These are phyloP conservation scores for Galerucella nymphaeae DNA, from an alignment of 2,888 invertebrate species.

Conservation along the genomic window DNA sequence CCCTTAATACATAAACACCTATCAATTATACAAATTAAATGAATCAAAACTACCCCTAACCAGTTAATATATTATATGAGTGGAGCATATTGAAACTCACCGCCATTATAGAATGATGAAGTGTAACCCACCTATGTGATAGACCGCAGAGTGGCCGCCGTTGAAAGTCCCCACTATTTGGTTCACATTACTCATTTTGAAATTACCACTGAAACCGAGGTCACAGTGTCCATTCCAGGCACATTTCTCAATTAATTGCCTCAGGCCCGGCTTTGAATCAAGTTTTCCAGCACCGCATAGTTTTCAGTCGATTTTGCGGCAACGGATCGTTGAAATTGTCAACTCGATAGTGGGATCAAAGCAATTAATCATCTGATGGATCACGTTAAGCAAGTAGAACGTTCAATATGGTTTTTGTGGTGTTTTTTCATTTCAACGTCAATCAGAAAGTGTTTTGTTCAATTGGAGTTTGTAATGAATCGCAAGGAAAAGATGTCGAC, in stretches of 20 bases:
- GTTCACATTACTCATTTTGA: constrained; percentile 30
- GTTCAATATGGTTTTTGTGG: constrained; percentile 4
- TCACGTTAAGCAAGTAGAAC: not conserved
- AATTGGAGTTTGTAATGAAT: not conserved
- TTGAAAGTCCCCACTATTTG: constrained; percentile 25
- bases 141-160: constrained; percentile 20
- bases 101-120: constrained; percentile 16
- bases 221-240: constrained; percentile 31
- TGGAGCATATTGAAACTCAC: not conserved
- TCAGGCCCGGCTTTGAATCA: constrained; percentile 29
- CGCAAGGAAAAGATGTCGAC: not conserved
- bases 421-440: not conserved
- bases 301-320: constrained; percentile 24
- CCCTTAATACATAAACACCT: no score
- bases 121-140: constrained; percentile 19
- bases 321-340: constrained; percentile 12
- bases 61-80: no score
- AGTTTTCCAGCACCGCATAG: constrained; percentile 28
- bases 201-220: constrained; percentile 33
- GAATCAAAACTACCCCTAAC: no score
- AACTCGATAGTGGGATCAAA: constrained; percentile 24
- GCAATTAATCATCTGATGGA: constrained; percentile 22
- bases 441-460: not conserved
- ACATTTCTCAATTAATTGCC: constrained; percentile 38
- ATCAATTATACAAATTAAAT: no score